phyloP scores from a whole-genome alignment of 2,888 invertebrate species.

The Sarcophaga carnaria region DNA sequence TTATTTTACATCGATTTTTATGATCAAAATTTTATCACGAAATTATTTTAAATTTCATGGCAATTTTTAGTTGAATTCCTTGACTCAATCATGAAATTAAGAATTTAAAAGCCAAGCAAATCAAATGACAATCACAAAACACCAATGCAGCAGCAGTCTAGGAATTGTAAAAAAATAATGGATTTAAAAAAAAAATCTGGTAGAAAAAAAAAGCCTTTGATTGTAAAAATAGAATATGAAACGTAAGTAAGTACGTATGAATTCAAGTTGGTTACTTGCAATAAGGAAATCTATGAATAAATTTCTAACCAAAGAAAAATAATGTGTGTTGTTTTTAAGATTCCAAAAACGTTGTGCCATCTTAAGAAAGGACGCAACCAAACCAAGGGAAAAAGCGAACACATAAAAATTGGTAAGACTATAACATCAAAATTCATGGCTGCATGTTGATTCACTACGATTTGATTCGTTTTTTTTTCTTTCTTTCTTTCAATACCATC shows the following conservation, averaged over 20 bases:
- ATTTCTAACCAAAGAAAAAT: conserved; percentile 3
- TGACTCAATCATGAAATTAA: not conserved
- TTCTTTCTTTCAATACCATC: not conserved
- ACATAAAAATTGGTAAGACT: not conserved
- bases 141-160: not conserved
- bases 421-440: conserved; percentile 62
- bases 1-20: no score
- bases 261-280: not conserved
- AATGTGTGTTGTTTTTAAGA: conserved; percentile 50
- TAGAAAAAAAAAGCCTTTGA: conserved; percentile 18
- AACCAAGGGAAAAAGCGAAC: conserved; percentile 11
- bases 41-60: no score
- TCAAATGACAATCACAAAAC: conserved; percentile 39
- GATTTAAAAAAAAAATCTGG: not conserved
- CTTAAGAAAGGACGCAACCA: conserved; percentile 14
- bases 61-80: no score
- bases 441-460: conserved; percentile 36
- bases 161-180: no score
- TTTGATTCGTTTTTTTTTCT: not conserved
- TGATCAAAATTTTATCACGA: no score
- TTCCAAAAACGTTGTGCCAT: conserved; percentile 57
- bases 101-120: conserved; percentile 26
- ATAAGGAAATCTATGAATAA: conserved; percentile 58
- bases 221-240: conserved; percentile 44
- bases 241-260: not conserved